Base-by-base conservation (phyloP, 2,888 invertebrate species). In the Linnaemya tessellans region DNA sequence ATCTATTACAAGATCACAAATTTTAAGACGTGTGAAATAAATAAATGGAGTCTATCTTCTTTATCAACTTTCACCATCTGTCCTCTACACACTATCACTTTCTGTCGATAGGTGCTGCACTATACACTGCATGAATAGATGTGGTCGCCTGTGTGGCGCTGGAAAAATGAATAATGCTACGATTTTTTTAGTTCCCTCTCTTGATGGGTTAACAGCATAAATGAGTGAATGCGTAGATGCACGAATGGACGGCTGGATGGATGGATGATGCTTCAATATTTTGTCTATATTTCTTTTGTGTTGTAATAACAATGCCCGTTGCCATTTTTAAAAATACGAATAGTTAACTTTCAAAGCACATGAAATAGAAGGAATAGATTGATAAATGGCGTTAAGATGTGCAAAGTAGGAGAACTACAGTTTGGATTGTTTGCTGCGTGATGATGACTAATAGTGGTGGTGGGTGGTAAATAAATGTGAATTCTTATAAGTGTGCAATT, bases 271-370 rank as follows among this genome's bases (percentile, higher is more conserved):
- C 77, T 78, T 58, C 71, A 83, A 78, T 83, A 83, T 78, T 78
- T 78, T 73, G 71, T 71, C 71, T 83, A 71, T 65, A 68, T 77
- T 71, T 46, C 58, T 65, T 65, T 80, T 83, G 58, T 74, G 46
- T 75, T 79, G 65, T 82, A 79, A 79, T 85, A 82, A 85, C 85
- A 85, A 79, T 85, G 58, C 79, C 75, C n/a, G 58, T 51, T 82
- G 85, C 80, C 82, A 85, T 77, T 80, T 80, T 75, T 70, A 54
- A 85, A 75, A 64, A 62, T 49, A 75, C 71, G 22, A 65, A 65
- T 30, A 65, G 65, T 78, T 71, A 80, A 79, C 49, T 71, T 71
- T 56, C 62, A 65, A 62, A 71, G 75, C 75, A 82, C 49, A 70
- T 70, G 54, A 11, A 60, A 78, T 49, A 51, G 41, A 74, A 54